Conservation (phyloP, 2,113 vertebrate genomes). For the Melanerpes aurifrons region DNA sequence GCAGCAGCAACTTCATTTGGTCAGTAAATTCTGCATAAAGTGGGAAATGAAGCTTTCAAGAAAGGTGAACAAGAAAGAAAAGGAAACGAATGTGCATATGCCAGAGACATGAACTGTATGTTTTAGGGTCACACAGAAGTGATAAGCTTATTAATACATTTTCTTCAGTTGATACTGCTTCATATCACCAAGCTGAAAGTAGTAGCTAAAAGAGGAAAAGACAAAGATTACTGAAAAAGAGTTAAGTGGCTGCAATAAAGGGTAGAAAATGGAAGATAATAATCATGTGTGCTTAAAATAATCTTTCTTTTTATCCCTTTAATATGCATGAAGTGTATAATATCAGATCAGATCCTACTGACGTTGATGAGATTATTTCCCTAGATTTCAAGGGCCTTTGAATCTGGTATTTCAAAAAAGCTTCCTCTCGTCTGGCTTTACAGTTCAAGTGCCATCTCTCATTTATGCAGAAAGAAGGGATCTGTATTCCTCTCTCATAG, state of each 20-base stretch:
- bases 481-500: background rate
- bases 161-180: background rate
- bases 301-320: background rate
- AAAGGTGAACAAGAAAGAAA: background rate
- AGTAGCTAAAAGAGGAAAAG: background rate
- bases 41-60: background rate
- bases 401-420: background rate
- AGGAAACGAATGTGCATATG: background rate
- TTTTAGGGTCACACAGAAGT: background rate
- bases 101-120: background rate
- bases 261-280: background rate
- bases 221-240: background rate
- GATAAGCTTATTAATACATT: background rate
- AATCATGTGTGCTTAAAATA: background rate
- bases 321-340: background rate
- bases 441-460: background rate
- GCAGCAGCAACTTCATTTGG: background rate
- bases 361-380: background rate
- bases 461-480: background rate
- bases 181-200: background rate
- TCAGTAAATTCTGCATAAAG: background rate
- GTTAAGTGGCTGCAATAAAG: background rate
- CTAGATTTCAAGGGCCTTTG: background rate
- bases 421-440: background rate
- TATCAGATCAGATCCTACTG: background rate